Conservation (phyloP, 1,140 invertebrate species). For the Bombus haemorrhoidalis region DNA sequence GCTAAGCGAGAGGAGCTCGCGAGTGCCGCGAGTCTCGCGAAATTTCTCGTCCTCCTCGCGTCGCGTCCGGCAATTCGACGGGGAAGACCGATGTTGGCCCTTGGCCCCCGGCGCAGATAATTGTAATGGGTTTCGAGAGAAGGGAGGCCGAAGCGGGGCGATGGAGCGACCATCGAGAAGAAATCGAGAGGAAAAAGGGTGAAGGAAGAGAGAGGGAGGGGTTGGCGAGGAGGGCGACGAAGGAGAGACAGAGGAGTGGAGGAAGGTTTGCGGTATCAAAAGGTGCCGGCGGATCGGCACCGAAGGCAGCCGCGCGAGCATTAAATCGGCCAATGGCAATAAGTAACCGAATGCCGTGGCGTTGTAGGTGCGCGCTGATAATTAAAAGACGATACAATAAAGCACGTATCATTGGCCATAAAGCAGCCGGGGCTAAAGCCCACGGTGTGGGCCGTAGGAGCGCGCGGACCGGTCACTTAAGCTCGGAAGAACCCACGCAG, state of each 20-base stretch:
- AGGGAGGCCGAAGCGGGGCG: slow-evolving; percentile 31
- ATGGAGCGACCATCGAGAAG: slow-evolving; percentile 39
- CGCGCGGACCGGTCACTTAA: slow-evolving; percentile 74
- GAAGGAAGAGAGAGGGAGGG: not conserved
- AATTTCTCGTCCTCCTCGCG: slow-evolving; percentile 9
- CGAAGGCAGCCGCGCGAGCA: slow-evolving; percentile 69
- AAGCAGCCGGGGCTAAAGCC: slow-evolving; percentile 72
- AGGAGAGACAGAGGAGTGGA: not conserved
- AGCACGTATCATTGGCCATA: slow-evolving; percentile 82
- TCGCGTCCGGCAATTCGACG: not conserved
- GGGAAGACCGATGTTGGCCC: not conserved
- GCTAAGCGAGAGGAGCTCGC: not conserved
- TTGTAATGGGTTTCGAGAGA: slow-evolving; percentile 72
- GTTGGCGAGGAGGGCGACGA: slow-evolving; percentile 3
- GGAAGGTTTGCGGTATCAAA: slow-evolving; percentile 68
- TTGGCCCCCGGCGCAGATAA: slow-evolving; percentile 60
- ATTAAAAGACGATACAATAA: slow-evolving; percentile 84
- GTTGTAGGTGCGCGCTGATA: slow-evolving; percentile 83
- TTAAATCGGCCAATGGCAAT: slow-evolving; percentile 77
- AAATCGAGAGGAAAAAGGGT: slow-evolving; percentile 5
- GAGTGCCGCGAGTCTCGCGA: not conserved
- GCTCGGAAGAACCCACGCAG: slow-evolving; percentile 77
- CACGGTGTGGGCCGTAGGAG: slow-evolving; percentile 69
- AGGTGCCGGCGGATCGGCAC: slow-evolving; percentile 67
- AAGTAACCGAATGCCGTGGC: slow-evolving; percentile 81